Conservation (phyloP, 2,113 vertebrate genomes). For the Phrynosoma blainvillii region DNA sequence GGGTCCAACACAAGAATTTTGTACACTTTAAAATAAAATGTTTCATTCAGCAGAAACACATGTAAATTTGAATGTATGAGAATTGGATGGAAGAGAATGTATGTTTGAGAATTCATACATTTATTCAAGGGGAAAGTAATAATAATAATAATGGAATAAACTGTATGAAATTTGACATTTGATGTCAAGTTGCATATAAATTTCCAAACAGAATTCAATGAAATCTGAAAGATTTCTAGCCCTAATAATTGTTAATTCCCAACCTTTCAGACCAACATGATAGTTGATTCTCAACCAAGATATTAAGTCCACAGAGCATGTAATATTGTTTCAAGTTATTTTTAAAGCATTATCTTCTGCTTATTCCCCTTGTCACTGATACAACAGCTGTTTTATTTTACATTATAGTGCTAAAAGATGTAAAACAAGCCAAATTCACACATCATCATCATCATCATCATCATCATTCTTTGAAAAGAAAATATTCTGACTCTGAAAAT, state of each 20-base stretch:
- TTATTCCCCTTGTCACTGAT: background rate
- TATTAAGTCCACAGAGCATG: background rate
- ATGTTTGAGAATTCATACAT: no score
- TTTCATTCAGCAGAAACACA: background rate
- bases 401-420: background rate
- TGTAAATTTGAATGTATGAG: background rate
- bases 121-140: background rate
- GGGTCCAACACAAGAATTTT: background rate
- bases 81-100: background rate
- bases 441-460: constrained; percentile 10
- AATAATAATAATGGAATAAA: background rate
- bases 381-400: background rate
- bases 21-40: background rate
- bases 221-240: background rate
- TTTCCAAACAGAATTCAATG: background rate
- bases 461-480: background rate
- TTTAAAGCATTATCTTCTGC: background rate
- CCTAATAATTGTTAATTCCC: background rate
- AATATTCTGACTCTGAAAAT: constrained; percentile 39
- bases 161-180: background rate
- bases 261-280: background rate
- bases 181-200: background rate
- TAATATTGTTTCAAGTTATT: background rate
- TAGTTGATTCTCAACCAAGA: no score
- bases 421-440: background rate